Evolutionary conservation across 2,113 vertebrate species (phyloP).

Genomic region (Speoplatyrhinus poulsoni): DNA sequence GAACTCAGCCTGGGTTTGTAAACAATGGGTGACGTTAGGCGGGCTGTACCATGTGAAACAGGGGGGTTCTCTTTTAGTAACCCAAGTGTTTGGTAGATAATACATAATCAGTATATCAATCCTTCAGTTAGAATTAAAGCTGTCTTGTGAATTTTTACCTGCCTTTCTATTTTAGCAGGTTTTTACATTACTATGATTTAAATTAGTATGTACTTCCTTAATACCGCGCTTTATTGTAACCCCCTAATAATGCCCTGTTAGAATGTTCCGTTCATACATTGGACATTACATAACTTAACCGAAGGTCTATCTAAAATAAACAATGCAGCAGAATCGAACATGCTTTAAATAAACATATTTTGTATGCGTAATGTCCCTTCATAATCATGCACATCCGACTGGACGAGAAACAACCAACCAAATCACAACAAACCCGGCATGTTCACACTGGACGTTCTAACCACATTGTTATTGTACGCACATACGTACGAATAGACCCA

Average conservation of each 20-base stretch:
- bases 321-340: conserved; percentile 34
- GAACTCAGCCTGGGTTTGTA: conserved; percentile 77
- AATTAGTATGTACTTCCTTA: rapidly evolving
- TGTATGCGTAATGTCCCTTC: background rate
- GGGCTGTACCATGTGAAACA: conserved; percentile 63
- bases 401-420: background rate
- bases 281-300: conserved; percentile 64
- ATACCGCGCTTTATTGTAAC: background rate
- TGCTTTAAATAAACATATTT: background rate
- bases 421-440: background rate
- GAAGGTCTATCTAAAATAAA: conserved; percentile 38
- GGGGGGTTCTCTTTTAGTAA: background rate
- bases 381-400: background rate
- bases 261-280: conserved; percentile 20
- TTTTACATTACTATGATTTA: rapidly evolving
- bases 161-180: background rate
- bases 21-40: conserved; percentile 84
- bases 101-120: rapidly evolving
- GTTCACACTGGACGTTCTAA: background rate
- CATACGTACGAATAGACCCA: background rate
- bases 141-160: background rate
- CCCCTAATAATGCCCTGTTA: conserved; percentile 1
- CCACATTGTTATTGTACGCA: background rate
- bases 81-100: background rate
- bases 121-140: rapidly evolving